Conservation (phyloP, 2,888 invertebrate genomes). For the Drosophila pegasa region DNA sequence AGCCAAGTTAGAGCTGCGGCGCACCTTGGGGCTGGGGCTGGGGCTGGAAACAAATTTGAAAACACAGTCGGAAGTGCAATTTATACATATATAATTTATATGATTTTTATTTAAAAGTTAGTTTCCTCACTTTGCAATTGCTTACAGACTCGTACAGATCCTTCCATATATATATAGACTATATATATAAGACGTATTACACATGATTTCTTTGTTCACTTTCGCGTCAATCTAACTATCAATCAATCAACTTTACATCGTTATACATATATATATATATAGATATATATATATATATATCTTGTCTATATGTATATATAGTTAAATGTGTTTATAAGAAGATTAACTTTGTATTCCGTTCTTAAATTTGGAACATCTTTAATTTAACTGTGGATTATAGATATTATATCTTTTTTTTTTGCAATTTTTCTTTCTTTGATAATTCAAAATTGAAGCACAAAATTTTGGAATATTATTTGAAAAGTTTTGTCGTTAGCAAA, state of each 20-base stretch:
- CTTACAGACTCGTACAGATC: conserved; percentile 51
- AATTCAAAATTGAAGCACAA: conserved; percentile 50
- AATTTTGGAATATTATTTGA: conserved; percentile 51
- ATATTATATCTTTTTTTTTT: conserved; percentile 10
- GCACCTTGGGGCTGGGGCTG: background rate
- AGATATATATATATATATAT: conserved; percentile 17
- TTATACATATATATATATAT: conserved; percentile 24
- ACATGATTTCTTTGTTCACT: conserved; percentile 20
- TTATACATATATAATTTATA: conserved; percentile 46
- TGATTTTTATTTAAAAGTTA: conserved; percentile 58
- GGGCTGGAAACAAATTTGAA: conserved; percentile 30
- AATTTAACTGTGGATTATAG: conserved; percentile 72
- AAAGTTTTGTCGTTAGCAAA: conserved; percentile 37
- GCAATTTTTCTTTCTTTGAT: conserved; percentile 7
- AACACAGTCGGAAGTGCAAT: conserved; percentile 40
- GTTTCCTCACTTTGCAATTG: conserved; percentile 49
- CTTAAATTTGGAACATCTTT: conserved; percentile 62
- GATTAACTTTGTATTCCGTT: conserved; percentile 64
- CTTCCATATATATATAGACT: conserved; percentile 15
- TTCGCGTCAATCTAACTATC: conserved; percentile 21
- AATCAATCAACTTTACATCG: conserved; percentile 39
- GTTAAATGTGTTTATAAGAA: conserved; percentile 41
- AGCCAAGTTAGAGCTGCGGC: conserved; percentile 4
- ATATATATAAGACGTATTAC: conserved; percentile 15
- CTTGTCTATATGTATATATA: conserved; percentile 33